Evolutionary conservation across 2,797 vertebrate species (phyloP).

Genomic region (Trematomus bernacchii): DNA sequence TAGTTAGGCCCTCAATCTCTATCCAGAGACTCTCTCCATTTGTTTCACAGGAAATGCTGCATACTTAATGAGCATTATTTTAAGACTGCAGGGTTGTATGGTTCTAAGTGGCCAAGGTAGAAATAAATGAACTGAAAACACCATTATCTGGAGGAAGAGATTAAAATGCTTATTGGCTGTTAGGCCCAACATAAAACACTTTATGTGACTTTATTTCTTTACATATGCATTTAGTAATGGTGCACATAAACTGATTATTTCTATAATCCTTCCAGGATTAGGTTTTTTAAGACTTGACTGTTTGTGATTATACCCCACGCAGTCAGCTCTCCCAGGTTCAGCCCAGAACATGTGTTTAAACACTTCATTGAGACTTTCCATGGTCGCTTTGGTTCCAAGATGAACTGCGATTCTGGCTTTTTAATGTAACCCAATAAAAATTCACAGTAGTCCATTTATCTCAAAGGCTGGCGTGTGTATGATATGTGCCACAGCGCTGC

Average conservation of each 20-base stretch:
- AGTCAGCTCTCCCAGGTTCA: conserved; percentile 66
- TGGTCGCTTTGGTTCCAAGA: conserved; percentile 64
- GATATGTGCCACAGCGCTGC: conserved; percentile 57
- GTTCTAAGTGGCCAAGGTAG: conserved; percentile 73
- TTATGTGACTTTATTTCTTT: conserved; percentile 68
- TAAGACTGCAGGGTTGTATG: conserved; percentile 70
- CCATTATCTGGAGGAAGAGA: conserved; percentile 75
- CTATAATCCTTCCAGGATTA: conserved; percentile 79
- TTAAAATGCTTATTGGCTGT: conserved; percentile 69
- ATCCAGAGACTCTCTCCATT: conserved; percentile 62
- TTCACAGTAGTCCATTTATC: conserved; percentile 76
- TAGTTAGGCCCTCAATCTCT: conserved; percentile 72
- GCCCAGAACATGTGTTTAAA: conserved; percentile 83
- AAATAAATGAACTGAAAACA: conserved; percentile 83
- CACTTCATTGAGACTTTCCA: conserved; percentile 80
- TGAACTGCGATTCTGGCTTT: conserved; percentile 71
- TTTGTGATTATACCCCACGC: conserved; percentile 84
- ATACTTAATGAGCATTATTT: conserved; percentile 76
- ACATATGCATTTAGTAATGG: conserved; percentile 66
- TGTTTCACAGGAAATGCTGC: conserved; percentile 74
- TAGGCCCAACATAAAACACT: conserved; percentile 58
- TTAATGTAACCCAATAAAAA: conserved; percentile 77
- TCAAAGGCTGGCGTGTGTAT: conserved; percentile 52
- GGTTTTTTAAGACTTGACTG: conserved; percentile 72
- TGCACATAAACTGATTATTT: conserved; percentile 77